Evolutionary conservation across 2,113 vertebrate genomes (phyloP), one percentile per base, ranked within the genome.

Genomic region (Mandrillus leucophaeus): DNA sequence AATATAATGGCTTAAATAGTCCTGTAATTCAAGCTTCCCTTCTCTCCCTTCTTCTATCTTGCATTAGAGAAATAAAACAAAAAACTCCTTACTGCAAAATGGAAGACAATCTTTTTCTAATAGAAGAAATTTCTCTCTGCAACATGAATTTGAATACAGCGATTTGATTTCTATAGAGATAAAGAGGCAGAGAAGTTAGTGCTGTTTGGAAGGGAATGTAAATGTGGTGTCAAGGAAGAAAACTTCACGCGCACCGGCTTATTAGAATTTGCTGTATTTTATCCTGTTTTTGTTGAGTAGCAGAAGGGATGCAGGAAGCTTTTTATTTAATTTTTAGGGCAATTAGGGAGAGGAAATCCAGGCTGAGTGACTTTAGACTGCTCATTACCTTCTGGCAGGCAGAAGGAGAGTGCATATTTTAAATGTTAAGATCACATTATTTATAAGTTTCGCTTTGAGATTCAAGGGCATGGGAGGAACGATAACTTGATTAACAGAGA

Each of bases 381-480:
- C 88, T 98, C 43, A 79, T 97, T 97, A 93, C 87, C 14, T 7
- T 82, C 70, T 98, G 97, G 91, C 5, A 14, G 48, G 86, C 94
- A 87, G 95, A 95, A 97, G 72, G 93, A 95, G 82, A 91, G 92
- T 30, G 30, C 35, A 96, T 87, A 97, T 95, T 96, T 97, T 93
- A 98, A 97, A 97, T 97, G 97, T 92, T 97, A 98, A 96, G 70
- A 97, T 92, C 93, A 90, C 96, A 97, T 97, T 97, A 96, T 95
- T 98, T 98, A 38, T 64, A 96, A 79, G 43, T 97, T 97, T 98
- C 84, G 78, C 88, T 98, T 98, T 79, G 94, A 72, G 82, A 97
- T 98, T 97, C 93, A 98, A 95, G 96, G 95, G 87, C 95, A 93
- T 30, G 81, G 85, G 78, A 93, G 79, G 50, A 97, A 86, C 2